phyloP scores from a whole-genome alignment of 2,797 vertebrate genomes.

The Myoxocephalus aenaeus region DNA sequence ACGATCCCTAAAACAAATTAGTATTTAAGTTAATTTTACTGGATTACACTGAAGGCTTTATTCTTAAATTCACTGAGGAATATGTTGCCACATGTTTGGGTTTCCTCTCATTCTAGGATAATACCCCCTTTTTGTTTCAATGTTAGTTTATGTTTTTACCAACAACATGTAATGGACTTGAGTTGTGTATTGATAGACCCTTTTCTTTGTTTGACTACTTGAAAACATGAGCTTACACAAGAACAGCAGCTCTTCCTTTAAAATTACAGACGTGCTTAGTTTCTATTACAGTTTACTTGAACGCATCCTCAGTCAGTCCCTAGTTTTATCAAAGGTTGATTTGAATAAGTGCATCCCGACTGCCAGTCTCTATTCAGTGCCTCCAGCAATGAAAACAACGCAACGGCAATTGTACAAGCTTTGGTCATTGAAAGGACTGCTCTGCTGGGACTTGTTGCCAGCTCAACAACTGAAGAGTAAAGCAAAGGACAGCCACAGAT shows the following conservation, averaged over 20 bases:
- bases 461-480: neutral
- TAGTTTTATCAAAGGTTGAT: constrained; percentile 41
- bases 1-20: neutral
- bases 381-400: constrained; percentile 20
- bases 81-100: neutral
- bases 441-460: constrained; percentile 22
- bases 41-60: neutral
- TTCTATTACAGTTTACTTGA: constrained; percentile 22
- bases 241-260: constrained; percentile 1
- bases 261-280: neutral
- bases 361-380: constrained; percentile 30
- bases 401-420: constrained; percentile 20
- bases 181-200: neutral
- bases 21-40: neutral
- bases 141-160: neutral
- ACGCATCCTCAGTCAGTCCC: neutral
- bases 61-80: neutral
- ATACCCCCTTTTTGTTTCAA: neutral
- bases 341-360: constrained; percentile 38
- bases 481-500: neutral
- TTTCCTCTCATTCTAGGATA: neutral
- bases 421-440: constrained; percentile 10
- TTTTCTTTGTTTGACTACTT: neutral
- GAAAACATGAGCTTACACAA: neutral
- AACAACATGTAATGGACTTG: neutral